Conservation (phyloP, 2,113 vertebrate species). For the Thinocorus orbignyianus region DNA sequence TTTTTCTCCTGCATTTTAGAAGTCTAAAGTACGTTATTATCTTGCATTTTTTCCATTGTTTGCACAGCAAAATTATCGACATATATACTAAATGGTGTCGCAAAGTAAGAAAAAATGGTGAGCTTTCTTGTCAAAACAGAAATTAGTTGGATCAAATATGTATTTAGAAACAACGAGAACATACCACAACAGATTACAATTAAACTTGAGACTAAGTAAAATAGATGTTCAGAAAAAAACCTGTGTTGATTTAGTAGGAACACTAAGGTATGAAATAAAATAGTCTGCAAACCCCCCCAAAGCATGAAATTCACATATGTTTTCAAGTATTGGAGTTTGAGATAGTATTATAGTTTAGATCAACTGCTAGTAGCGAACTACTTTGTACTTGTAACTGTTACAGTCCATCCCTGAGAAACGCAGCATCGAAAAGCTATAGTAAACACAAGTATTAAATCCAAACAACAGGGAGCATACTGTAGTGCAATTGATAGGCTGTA, state of each 20-base stretch:
- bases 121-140: background rate
- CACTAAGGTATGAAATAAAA: background rate
- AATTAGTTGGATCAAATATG: background rate
- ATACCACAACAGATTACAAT: background rate
- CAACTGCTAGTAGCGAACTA: background rate
- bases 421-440: background rate
- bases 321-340: background rate
- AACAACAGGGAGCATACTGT: background rate
- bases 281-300: background rate
- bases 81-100: background rate
- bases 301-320: background rate
- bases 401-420: background rate
- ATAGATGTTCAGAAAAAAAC: background rate
- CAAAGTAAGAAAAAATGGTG: background rate
- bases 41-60: background rate
- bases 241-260: background rate
- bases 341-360: background rate
- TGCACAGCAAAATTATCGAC: background rate
- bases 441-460: background rate
- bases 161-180: background rate
- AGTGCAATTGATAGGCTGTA: background rate
- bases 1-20: background rate
- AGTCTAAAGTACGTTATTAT: background rate
- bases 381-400: background rate
- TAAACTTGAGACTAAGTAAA: background rate